phyloP scores from a whole-genome alignment of 2,797 vertebrate species.

The Chloroceryle amazona region DNA sequence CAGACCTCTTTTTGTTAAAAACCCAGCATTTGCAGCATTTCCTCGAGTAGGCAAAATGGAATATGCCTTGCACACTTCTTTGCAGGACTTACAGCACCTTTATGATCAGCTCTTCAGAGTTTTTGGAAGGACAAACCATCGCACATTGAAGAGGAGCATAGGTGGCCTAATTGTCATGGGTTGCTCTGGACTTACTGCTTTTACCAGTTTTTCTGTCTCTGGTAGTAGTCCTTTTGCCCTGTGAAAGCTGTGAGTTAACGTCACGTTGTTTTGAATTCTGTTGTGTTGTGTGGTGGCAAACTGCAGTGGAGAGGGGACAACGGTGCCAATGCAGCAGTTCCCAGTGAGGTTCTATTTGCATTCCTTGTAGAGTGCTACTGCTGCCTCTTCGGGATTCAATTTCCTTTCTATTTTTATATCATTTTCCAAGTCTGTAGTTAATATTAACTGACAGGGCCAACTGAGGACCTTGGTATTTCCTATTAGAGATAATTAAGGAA shows the following conservation, averaged over 20 bases:
- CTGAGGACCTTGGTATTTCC: conserved; percentile 65
- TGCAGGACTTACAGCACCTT: neutral
- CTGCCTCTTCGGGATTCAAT: conserved; percentile 23
- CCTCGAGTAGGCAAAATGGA: neutral
- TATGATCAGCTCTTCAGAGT: neutral
- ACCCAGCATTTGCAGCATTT: neutral
- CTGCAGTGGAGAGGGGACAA: neutral
- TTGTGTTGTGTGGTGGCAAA: neutral
- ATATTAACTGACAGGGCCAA: conserved; percentile 56
- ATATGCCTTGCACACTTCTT: neutral
- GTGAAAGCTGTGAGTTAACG: neutral
- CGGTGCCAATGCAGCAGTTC: neutral
- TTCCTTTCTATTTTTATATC: conserved; percentile 60
- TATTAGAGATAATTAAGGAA: conserved; percentile 69
- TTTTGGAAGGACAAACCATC: neutral
- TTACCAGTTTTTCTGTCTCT: neutral
- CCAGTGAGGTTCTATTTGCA: conserved; percentile 1
- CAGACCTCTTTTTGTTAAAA: neutral
- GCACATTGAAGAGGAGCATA: neutral
- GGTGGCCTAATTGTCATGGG: rapidly evolving
- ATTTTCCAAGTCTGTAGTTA: conserved; percentile 63
- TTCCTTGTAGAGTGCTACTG: conserved; percentile 14
- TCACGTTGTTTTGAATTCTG: neutral
- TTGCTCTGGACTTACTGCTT: neutral
- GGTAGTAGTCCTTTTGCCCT: neutral